Conservation (phyloP, 2,888 invertebrate genomes). For the Eupithecia pulchellata region DNA sequence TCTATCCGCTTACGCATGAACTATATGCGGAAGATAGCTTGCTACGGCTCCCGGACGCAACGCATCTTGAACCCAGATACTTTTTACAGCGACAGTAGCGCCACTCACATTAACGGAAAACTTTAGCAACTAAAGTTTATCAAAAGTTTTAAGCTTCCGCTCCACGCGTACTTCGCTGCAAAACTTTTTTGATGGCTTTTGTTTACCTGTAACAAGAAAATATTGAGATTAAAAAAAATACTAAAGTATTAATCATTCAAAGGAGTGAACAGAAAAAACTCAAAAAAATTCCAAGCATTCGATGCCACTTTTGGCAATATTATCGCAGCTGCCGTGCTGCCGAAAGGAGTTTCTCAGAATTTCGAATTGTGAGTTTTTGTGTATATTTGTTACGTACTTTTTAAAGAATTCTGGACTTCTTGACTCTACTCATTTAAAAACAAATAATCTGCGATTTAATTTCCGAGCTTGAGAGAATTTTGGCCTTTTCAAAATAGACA, state of each 20-base stretch:
- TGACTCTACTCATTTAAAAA: too few relatives aligned
- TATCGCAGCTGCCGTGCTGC: too few relatives aligned
- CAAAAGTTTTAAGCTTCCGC: constrained; percentile 32
- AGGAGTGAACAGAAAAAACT: neutral
- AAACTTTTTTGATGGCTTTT: constrained; percentile 8
- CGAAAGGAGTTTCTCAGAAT: too few relatives aligned
- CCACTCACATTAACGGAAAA: constrained; percentile 44
- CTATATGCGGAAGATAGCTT: constrained; percentile 38
- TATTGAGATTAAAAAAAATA: neutral
- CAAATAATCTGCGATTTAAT: too few relatives aligned
- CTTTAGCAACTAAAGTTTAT: constrained; percentile 57
- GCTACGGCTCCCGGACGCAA: constrained; percentile 39
- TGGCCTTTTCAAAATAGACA: too few relatives aligned
- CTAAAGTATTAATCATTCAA: neutral
- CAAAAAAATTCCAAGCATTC: neutral
- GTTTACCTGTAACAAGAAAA: constrained; percentile 37
- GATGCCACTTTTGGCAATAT: too few relatives aligned
- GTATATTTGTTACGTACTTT: too few relatives aligned
- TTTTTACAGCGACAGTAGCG: constrained; percentile 51
- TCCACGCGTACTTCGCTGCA: constrained; percentile 9
- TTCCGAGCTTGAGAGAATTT: too few relatives aligned
- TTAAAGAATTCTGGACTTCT: too few relatives aligned
- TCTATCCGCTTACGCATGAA: constrained; percentile 50
- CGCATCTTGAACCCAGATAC: constrained; percentile 46
- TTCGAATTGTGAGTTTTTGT: too few relatives aligned